Evolutionary conservation across 1,140 invertebrate species (phyloP).

Genomic region (Meloidogyne floridensis): DNA sequence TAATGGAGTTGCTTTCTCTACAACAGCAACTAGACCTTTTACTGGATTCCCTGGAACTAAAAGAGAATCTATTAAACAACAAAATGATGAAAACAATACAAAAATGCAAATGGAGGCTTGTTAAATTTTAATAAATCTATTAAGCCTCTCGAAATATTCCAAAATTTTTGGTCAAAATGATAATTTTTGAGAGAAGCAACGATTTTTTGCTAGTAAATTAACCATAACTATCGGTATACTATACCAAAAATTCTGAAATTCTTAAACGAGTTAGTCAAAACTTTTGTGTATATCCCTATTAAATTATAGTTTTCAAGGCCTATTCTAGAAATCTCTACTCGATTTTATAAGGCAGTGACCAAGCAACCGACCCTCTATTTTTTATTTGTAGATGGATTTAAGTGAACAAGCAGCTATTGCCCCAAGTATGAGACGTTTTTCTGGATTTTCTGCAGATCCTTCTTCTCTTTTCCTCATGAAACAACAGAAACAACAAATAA

Average conservation of each 20-base stretch:
- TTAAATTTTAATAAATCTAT: not conserved
- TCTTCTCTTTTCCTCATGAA: not conserved
- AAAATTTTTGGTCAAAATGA: too few species aligned
- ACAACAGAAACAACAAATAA: slow-evolving; percentile 1
- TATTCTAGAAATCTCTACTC: too few species aligned
- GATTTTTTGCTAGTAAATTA: too few species aligned
- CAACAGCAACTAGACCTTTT: slow-evolving; percentile 23
- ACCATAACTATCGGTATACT: too few species aligned
- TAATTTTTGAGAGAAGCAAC: too few species aligned
- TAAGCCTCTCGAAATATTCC: too few species aligned
- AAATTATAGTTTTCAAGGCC: too few species aligned
- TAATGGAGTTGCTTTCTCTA: not conserved
- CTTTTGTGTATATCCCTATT: too few species aligned
- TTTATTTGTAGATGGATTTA: slow-evolving; percentile 28
- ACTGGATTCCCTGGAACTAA: slow-evolving; percentile 16
- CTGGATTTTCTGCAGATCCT: slow-evolving; percentile 17
- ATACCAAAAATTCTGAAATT: too few species aligned
- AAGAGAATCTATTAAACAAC: not conserved
- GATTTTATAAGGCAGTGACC: not conserved
- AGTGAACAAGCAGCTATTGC: slow-evolving; percentile 41
- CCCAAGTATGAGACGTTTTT: slow-evolving; percentile 31
- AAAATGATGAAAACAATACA: slow-evolving; percentile 1
- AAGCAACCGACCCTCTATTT: not conserved
- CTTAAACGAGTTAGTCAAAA: too few species aligned
- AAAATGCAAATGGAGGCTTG: slow-evolving; percentile 8